phyloP scores from a whole-genome alignment of 2,113 vertebrate genomes.

The Pseudopipra pipra region DNA sequence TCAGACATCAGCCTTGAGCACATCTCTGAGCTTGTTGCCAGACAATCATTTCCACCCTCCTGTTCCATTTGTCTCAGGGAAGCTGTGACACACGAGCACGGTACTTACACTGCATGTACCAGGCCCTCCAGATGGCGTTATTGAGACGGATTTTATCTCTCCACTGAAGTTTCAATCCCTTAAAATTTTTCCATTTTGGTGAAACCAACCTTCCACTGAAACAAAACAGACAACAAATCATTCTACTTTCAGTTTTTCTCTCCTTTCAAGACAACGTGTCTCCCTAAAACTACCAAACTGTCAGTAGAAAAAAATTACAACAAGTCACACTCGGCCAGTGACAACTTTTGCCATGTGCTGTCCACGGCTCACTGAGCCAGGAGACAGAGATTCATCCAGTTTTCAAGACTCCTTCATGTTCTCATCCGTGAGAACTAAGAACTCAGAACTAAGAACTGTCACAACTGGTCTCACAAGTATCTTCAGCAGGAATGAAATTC shows the following conservation, averaged over 20 bases:
- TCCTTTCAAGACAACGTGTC: neutral
- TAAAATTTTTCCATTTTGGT: slow-evolving; percentile 99
- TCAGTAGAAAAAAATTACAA: neutral
- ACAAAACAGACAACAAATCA: slow-evolving; percentile 40
- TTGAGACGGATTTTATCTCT: slow-evolving; percentile 99
- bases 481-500: neutral
- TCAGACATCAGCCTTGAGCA: neutral
- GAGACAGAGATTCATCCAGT: neutral
- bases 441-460: neutral
- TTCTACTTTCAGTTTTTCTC: neutral
- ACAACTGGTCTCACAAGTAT: neutral
- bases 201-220: slow-evolving; percentile 94
- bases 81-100: neutral
- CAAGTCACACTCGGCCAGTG: fast-evolving
- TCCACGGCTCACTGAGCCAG: fast-evolving
- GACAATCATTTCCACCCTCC: neutral
- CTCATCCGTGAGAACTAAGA: neutral
- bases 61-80: fast-evolving
- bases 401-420: neutral
- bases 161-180: slow-evolving; percentile 96
- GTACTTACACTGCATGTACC: slow-evolving; percentile 98
- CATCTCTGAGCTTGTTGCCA: neutral
- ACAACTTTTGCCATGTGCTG: neutral
- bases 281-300: neutral
- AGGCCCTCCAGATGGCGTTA: slow-evolving; percentile 99